Percentiles rank a stretch among this genome's conserved stretches.
Conservation (phyloP, 2,888 invertebrate genomes). For the Thera britannica region DNA sequence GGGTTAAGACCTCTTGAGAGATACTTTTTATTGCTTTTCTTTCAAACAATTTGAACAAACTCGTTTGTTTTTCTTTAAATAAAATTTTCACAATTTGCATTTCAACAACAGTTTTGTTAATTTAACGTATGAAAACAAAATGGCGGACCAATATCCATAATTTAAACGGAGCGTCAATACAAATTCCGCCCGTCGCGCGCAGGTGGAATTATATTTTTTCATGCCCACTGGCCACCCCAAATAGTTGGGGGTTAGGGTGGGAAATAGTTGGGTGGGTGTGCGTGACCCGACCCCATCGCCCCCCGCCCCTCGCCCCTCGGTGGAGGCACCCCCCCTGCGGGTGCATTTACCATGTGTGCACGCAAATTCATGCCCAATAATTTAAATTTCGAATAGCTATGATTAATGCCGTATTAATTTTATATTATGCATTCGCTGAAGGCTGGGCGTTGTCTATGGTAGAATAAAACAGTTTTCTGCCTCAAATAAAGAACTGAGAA, state of each 20-base stretch:
- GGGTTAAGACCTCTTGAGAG: conserved; percentile 44
- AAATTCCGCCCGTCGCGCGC: conserved; percentile 72
- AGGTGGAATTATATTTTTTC: conserved; percentile 81
- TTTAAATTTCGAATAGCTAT: conserved; percentile 81
- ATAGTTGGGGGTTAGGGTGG: conserved; percentile 74
- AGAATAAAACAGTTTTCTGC: conserved; percentile 15
- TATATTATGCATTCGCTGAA: conserved; percentile 27
- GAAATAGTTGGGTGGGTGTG: conserved; percentile 69
- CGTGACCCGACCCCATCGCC: conserved; percentile 65
- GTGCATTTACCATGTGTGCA: conserved; percentile 77
- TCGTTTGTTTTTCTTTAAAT: conserved; percentile 30
- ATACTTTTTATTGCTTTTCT: conserved; percentile 47
- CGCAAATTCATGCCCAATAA: conserved; percentile 81
- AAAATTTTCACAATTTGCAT: conserved; percentile 38
- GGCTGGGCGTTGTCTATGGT: conserved; percentile 19
- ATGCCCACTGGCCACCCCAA: conserved; percentile 77
- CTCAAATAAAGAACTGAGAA: not conserved
- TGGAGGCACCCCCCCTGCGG: conserved; percentile 44
- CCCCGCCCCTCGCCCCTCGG: conserved; percentile 44
- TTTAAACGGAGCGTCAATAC: conserved; percentile 70
- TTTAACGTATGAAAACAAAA: conserved; percentile 66
- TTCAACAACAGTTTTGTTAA: conserved; percentile 46
- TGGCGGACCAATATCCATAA: conserved; percentile 72
- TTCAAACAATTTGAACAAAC: conserved; percentile 31
- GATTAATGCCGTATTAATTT: conserved; percentile 75